Percentiles rank a stretch among this genome's conserved stretches.
These are phyloP conservation scores for Syrrhaptes paradoxus DNA, from an alignment of 2,113 vertebrate genomes.

Conservation along the genomic window DNA sequence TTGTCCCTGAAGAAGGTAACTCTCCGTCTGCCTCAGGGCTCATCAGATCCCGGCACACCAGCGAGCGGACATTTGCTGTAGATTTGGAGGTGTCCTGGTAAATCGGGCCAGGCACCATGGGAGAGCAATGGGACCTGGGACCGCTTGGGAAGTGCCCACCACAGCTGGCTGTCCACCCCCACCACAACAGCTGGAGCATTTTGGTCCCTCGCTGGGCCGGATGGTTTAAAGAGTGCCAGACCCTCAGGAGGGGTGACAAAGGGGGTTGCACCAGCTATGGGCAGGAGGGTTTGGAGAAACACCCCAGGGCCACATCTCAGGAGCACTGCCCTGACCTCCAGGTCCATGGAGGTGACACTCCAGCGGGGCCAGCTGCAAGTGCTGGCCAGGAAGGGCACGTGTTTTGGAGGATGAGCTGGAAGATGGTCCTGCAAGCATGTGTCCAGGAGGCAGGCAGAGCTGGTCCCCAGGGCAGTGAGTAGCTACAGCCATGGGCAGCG, in stretches of 20 bases:
- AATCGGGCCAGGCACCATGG: neutral
- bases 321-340: neutral
- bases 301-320: neutral
- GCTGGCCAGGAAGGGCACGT: neutral
- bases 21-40: neutral
- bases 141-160: neutral
- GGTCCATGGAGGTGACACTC: neutral
- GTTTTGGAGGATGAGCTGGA: neutral
- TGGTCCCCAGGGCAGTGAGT: neutral
- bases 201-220: neutral
- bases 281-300: neutral
- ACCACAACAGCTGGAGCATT: neutral
- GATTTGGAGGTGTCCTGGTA: neutral
- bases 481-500: neutral
- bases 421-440: neutral
- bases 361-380: neutral
- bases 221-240: neutral
- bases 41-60: fast-evolving
- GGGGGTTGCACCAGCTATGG: neutral
- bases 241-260: neutral
- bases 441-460: neutral
- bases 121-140: neutral
- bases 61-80: fast-evolving
- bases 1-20: neutral
- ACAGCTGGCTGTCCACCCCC: neutral